phyloP scores from a whole-genome alignment of 2,113 vertebrate species.

The Macquaria australasica region DNA sequence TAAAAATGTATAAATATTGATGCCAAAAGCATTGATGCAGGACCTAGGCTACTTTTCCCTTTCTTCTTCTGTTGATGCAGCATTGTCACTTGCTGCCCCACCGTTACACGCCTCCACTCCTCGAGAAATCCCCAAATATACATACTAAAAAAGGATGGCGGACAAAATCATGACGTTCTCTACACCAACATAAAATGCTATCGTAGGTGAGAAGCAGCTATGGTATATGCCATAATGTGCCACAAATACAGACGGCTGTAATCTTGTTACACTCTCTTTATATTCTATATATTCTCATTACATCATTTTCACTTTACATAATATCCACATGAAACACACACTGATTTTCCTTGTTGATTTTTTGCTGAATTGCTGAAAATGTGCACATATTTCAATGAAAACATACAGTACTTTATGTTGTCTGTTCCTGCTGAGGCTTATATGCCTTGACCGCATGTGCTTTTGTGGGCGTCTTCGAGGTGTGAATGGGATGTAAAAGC shows the following conservation, averaged over 20 bases:
- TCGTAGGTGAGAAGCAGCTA: neutral
- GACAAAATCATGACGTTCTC: neutral
- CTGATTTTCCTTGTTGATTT: neutral
- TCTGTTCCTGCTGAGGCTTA: neutral
- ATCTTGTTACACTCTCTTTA: neutral
- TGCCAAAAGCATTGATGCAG: neutral
- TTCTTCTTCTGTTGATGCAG: neutral
- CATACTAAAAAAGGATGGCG: neutral
- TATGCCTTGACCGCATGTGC: neutral
- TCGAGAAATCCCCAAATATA: neutral
- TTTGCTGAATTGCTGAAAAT: neutral
- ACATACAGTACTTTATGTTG: neutral
- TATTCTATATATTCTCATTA: neutral
- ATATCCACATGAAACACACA: neutral
- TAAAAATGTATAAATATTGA: neutral
- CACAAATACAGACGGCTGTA: neutral
- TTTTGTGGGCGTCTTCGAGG: neutral
- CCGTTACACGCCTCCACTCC: neutral
- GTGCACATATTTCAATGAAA: neutral
- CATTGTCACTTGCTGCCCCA: neutral
- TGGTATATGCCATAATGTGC: neutral
- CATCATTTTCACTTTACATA: neutral
- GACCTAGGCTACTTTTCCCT: neutral
- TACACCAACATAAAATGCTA: neutral
- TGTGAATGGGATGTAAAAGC: neutral